phyloP scores from a whole-genome alignment of 2,797 vertebrate genomes.

The Cyclura pinguis region DNA sequence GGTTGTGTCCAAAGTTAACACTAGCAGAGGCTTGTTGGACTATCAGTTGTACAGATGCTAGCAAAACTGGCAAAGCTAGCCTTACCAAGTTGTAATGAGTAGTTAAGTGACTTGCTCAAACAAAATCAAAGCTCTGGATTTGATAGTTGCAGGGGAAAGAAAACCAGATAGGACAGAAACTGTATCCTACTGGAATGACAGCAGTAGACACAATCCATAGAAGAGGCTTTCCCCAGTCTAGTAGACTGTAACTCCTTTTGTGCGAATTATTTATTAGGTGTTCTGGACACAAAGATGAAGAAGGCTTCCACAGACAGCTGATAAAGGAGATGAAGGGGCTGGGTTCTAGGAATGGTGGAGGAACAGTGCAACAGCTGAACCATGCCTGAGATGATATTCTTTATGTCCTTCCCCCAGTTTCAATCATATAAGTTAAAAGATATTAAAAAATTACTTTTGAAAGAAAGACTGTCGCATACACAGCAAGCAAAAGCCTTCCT shows the following conservation, averaged over 20 bases:
- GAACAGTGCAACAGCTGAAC: not conserved
- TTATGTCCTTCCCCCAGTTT: no score
- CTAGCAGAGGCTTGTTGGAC: not conserved
- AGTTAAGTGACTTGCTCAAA: no score
- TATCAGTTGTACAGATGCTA: not conserved
- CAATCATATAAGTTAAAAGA: no score
- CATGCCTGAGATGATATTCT: not conserved
- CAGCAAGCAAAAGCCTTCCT: not conserved
- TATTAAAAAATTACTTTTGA: constrained; percentile 13
- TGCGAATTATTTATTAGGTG: no score
- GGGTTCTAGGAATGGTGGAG: not conserved
- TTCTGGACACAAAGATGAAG: not conserved
- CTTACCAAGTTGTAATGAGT: no score
- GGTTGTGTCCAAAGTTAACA: not conserved
- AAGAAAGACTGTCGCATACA: not conserved
- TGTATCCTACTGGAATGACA: not conserved
- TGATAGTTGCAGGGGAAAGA: not conserved
- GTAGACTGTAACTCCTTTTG: no score
- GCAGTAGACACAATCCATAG: not conserved
- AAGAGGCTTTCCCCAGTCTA: no score
- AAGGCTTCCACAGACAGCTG: not conserved
- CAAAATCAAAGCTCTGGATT: no score
- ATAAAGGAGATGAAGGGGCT: not conserved
- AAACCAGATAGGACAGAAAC: not conserved
- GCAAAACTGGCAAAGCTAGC: not conserved